A percentile compares a stretch with the other conserved stretches of the same genome.
Evolutionary conservation across 2,797 vertebrate genomes (phyloP).

Genomic region (Hydrolagus colliei): DNA sequence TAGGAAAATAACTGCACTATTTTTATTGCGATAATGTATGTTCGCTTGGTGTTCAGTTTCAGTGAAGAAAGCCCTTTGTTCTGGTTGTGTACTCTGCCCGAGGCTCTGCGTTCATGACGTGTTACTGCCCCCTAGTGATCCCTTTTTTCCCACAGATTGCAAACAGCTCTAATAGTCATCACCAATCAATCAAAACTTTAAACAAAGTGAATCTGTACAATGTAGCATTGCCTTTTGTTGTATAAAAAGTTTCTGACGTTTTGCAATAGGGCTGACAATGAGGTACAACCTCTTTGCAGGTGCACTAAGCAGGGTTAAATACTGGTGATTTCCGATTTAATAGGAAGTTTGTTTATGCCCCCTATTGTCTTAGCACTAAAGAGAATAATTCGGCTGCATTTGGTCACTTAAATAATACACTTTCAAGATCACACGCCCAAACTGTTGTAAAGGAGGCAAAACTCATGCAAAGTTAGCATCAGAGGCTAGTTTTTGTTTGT

Average conservation of each 20-base stretch:
- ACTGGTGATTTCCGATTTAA: not conserved
- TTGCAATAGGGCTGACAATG: not conserved
- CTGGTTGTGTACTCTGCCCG: constrained; percentile 60
- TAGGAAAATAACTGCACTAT: constrained; percentile 29
- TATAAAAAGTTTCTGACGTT: constrained; percentile 21
- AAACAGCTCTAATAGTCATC: not conserved
- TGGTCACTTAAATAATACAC: not conserved
- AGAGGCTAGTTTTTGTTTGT: too few relatives aligned
- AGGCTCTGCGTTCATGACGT: constrained; percentile 77
- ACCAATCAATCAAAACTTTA: constrained; percentile 31
- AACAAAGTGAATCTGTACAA: constrained; percentile 32
- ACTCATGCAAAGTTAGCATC: too few relatives aligned
- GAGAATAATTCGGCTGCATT: not conserved
- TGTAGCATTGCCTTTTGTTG: constrained; percentile 16
- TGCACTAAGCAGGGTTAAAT: not conserved
- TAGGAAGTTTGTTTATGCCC: not conserved
- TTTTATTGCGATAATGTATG: constrained; percentile 31
- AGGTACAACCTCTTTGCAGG: too few relatives aligned
- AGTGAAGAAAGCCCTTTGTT: constrained; percentile 88
- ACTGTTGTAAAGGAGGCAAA: too few relatives aligned
- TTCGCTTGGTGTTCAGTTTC: constrained; percentile 33
- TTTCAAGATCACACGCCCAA: not conserved
- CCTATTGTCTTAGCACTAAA: not conserved
- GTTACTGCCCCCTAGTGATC: constrained; percentile 98
- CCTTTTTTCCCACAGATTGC: constrained; percentile 5